Evolutionary conservation across 2,888 invertebrate genomes (phyloP).

Genomic region (Abrostola tripartita): DNA sequence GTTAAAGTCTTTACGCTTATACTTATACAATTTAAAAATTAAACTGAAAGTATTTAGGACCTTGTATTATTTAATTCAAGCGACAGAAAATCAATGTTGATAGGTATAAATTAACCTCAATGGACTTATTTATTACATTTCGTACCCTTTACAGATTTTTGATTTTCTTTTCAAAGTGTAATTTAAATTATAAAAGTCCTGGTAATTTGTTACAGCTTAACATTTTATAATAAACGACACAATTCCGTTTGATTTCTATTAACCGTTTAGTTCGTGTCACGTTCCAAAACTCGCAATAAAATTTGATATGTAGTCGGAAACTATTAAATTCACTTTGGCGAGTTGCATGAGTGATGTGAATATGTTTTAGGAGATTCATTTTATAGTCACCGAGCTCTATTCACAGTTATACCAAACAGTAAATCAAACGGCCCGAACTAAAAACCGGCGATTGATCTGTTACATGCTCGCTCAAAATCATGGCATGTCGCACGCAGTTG

Average conservation of each 20-base stretch:
- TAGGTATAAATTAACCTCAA: slow-evolving; percentile 39
- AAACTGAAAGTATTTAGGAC: no score
- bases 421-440: slow-evolving; percentile 3
- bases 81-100: slow-evolving; percentile 19
- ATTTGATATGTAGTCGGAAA: not conserved
- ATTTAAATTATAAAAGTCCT: slow-evolving; percentile 39
- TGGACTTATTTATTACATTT: slow-evolving; percentile 42
- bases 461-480: not conserved
- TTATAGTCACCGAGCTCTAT: slow-evolving; percentile 1
- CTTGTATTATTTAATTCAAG: no score
- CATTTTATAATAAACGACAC: slow-evolving; percentile 7
- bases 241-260: slow-evolving; percentile 2
- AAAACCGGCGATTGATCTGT: slow-evolving; percentile 3
- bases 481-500: slow-evolving; percentile 9
- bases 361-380: slow-evolving; percentile 1
- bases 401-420: slow-evolving; percentile 1
- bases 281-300: not conserved
- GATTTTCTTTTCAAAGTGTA: slow-evolving; percentile 43
- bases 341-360: not conserved
- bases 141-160: slow-evolving; percentile 40
- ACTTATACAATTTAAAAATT: no score
- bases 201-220: slow-evolving; percentile 17
- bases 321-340: slow-evolving; percentile 5
- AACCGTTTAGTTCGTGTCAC: not conserved
- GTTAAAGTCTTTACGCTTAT: no score